Evolutionary conservation across 2,113 vertebrate species (phyloP), one percentile per base, ranked within the genome.

Genomic region (Spea multiplicata): DNA sequence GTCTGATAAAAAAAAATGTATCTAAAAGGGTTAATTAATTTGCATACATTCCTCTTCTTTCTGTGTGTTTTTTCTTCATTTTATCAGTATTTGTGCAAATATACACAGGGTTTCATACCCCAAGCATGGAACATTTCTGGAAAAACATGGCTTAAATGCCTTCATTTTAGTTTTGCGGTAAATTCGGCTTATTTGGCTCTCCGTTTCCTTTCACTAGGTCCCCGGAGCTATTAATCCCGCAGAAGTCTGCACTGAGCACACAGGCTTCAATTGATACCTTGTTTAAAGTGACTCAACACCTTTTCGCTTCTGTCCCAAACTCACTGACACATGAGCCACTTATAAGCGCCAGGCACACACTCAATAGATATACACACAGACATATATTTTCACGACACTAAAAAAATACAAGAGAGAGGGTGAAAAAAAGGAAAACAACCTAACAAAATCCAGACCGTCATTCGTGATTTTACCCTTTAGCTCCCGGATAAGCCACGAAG

Each of bases 151-250:
- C 76, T 81, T 69, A 83, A 81, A 80, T 81, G 78, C 47, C 62
- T 81, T 57, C 49, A 64, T 82, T 82, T 85, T 80, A 52, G n/a
- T 80, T 75, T 83, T 14, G 17, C 68, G 61, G 48, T 44, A 53
- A 30, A 17, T 79, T 81, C 71, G 47, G 61, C 71, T 48, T 82
- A 66, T 48, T 80, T 71, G 53, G 46, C 53, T 79, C 48, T 85
- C 80, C 52, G 78, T 82, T 85, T 80, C 78, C 79, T 86, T 80
- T 66, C 83, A 47, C 72, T 68, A 17, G 8, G 45, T 82, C 64
- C 71, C 75, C 46, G 72, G 70, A 78, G 68, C 83, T 79, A 83
- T 80, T 76, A 78, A 52, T 68, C 64, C 46, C 55, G 45, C 67
- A 75, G n/a, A 72, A 16, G 53, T 68, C 66, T 75, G 44, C n/a